phyloP scores from a whole-genome alignment of 1,140 invertebrate species.

The Calephelis nemesis region DNA sequence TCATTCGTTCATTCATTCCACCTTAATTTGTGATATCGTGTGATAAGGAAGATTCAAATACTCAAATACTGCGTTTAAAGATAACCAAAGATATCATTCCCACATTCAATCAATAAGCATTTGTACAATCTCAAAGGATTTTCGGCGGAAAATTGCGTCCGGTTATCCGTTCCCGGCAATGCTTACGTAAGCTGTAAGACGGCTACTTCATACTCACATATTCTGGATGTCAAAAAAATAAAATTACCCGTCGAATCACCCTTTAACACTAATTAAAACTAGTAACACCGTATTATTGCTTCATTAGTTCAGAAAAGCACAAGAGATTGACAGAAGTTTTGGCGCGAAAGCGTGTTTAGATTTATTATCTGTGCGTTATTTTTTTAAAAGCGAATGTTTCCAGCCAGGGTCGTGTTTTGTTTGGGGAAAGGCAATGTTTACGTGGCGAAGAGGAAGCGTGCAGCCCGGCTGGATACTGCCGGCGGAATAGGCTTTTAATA shows the following conservation, averaged over 20 bases:
- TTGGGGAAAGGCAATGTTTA: constrained; percentile 56
- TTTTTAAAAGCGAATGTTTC: constrained; percentile 37
- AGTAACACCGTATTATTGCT: constrained; percentile 43
- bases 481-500: constrained; percentile 54
- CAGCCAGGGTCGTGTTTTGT: constrained; percentile 70
- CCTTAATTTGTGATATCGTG: too few species aligned
- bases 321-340: constrained; percentile 46
- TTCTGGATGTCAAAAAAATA: neutral
- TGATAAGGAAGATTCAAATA: too few species aligned
- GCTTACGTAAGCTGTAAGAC: constrained; percentile 8
- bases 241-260: constrained; percentile 41
- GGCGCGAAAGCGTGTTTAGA: constrained; percentile 48
- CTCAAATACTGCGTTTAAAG: neutral
- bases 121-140: constrained; percentile 6
- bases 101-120: neutral
- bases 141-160: constrained; percentile 6
- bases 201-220: constrained; percentile 10
- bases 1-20: too few species aligned
- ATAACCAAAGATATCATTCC: neutral
- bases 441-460: constrained; percentile 50
- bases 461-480: constrained; percentile 66
- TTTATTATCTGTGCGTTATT: constrained; percentile 1
- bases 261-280: constrained; percentile 25
- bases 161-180: neutral
- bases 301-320: constrained; percentile 33